Evolutionary conservation across 2,113 vertebrate genomes (phyloP), one percentile per base, ranked within the genome.

Genomic region (Bagarius yarrelli): DNA sequence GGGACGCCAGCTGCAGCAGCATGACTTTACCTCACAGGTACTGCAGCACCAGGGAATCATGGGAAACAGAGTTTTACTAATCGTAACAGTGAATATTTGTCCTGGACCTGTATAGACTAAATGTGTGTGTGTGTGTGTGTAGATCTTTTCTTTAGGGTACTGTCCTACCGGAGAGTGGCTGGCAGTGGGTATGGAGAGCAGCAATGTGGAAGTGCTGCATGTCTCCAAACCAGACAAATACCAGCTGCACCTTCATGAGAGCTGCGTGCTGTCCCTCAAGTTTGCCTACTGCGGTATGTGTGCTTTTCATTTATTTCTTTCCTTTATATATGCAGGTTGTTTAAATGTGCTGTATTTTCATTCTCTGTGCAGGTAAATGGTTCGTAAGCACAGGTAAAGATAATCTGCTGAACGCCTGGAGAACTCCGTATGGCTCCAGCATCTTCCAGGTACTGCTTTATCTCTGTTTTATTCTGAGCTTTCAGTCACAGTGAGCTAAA

Each of bases 11-110:
- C 94, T 99, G 81, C 98, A 99, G 85, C 98, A 99, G 89, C 98
- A 98, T 1, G 97, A 99, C 91, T 99, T 99, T 90, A 99, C 97
- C 60, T 99, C 97, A 71, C 98, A 99, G 95, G 98, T 99, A 78
- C 57, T 47, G 47, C 57, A 73, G 60, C 72, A 67, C 72, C 71
- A 66, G 15, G 2, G 61, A 21, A 74, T 63, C 47, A 55, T 74
- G 71, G 79, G 69, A 63, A 63, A 21, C 23, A 12, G 1, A 15
- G 78, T 40, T 70, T 27, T 8, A 40, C 5, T 32, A n/a, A 4
- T 64, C 3, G 13, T 2, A 50, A 76, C 6, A 40, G 11, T 21
- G 32, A 53, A 75, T 25, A 40, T 34, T 40, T 75, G 5, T 40
- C 15, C 44, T 8, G 44, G 5, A 47, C 44, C 5, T 8, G 36